These are phyloP conservation scores for Glossophaga mutica DNA, from an alignment of 2,797 vertebrate genomes.

Conservation along the genomic window DNA sequence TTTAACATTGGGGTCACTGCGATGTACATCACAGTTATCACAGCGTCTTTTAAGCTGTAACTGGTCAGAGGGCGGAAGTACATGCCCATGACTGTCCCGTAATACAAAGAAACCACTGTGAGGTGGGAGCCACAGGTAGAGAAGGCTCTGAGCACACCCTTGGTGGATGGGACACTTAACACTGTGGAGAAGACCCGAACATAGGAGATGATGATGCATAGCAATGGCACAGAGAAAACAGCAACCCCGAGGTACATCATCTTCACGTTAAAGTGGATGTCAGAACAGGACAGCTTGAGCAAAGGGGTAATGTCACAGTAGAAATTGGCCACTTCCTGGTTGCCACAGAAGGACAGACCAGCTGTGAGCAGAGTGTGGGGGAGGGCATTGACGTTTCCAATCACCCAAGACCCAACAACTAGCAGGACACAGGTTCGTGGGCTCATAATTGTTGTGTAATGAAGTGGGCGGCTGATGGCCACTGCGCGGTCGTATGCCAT, in stretches of 20 bases:
- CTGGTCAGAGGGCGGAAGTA: constrained; percentile 66
- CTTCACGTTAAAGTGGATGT: constrained; percentile 52
- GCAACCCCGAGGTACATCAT: constrained; percentile 56
- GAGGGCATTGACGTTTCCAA: constrained; percentile 44
- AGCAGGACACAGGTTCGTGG: constrained; percentile 51
- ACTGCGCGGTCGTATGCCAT: constrained; percentile 77
- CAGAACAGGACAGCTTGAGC: constrained; percentile 67
- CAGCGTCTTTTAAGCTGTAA: constrained; percentile 52
- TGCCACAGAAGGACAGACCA: constrained; percentile 44
- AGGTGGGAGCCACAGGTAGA: constrained; percentile 68
- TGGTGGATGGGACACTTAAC: neutral
- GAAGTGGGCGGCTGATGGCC: constrained; percentile 74
- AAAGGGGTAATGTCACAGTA: constrained; percentile 65
- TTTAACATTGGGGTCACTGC: constrained; percentile 70
- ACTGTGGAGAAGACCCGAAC: constrained; percentile 40
- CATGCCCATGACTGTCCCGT: constrained; percentile 73
- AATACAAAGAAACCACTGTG: constrained; percentile 72
- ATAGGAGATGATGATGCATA: constrained; percentile 58
- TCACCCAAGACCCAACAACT: constrained; percentile 59
- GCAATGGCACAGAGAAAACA: constrained; percentile 57
- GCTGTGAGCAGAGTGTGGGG: constrained; percentile 60
- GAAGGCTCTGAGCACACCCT: constrained; percentile 48
- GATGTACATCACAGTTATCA: constrained; percentile 69
- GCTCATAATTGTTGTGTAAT: constrained; percentile 70
- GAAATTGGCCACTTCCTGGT: constrained; percentile 52